Conservation (phyloP, 2,888 invertebrate species). For the Crossocerus cetratus region DNA sequence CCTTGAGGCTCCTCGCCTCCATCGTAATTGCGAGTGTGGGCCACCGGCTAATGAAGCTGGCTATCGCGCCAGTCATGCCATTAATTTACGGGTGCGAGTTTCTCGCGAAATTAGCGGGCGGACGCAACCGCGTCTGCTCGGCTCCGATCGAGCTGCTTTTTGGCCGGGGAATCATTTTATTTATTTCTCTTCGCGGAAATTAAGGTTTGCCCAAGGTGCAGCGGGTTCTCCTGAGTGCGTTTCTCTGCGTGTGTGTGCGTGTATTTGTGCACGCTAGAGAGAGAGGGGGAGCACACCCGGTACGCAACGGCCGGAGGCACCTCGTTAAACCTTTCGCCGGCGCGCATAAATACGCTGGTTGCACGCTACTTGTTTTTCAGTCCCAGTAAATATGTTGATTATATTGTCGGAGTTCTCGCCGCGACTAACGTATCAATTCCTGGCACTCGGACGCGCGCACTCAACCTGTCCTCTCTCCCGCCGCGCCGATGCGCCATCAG, state of each 20-base stretch:
- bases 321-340: conserved; percentile 55
- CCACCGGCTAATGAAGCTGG: neutral
- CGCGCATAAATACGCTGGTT: conserved; percentile 51
- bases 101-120: neutral
- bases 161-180: neutral
- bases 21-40: neutral
- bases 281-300: conserved; percentile 23
- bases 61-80: neutral
- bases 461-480: neutral
- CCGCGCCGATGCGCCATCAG: neutral
- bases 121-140: neutral
- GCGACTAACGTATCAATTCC: conserved; percentile 55
- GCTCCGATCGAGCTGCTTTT: neutral
- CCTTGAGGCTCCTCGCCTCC: neutral
- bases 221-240: neutral
- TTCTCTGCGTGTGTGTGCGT: too few species aligned
- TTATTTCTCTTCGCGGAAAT: neutral
- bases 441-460: conserved; percentile 3
- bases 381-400: conserved; percentile 55
- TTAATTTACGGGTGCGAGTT: neutral
- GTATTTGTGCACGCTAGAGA: too few species aligned
- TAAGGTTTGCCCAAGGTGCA: neutral
- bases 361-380: conserved; percentile 50
- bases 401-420: conserved; percentile 45
- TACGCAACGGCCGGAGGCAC: conserved; percentile 44